These are phyloP conservation scores for Drosophila kanapiae DNA, from an alignment of 1,140 invertebrate species.

Conservation along the genomic window DNA sequence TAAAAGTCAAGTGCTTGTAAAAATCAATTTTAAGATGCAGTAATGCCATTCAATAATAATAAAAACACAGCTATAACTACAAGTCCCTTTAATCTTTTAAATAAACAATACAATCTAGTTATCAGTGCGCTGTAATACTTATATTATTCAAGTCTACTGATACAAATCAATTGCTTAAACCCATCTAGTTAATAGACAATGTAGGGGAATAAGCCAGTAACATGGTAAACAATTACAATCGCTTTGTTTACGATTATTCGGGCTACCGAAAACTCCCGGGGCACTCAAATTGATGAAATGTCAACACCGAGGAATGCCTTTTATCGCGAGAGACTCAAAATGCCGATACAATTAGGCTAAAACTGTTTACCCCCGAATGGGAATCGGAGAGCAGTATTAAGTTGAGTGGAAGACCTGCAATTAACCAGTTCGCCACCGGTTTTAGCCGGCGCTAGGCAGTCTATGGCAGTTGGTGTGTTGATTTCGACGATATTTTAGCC, in stretches of 20 bases:
- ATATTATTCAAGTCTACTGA: background rate
- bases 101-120: background rate
- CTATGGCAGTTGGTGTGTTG: constrained; percentile 38
- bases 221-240: constrained; percentile 7
- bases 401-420: constrained; percentile 24
- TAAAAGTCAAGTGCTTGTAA: background rate
- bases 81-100: background rate
- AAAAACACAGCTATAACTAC: too few relatives aligned
- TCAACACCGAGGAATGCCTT: constrained; percentile 29
- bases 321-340: constrained; percentile 6
- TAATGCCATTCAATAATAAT: background rate
- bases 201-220: constrained; percentile 1
- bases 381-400: constrained; percentile 21
- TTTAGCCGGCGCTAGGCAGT: constrained; percentile 64
- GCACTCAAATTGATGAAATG: constrained; percentile 45
- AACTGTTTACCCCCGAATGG: constrained; percentile 34
- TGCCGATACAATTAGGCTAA: constrained; percentile 48
- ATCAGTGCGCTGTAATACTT: background rate
- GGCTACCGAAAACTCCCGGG: constrained; percentile 25
- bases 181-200: constrained; percentile 4
- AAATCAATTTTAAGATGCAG: background rate
- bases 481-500: constrained; percentile 27
- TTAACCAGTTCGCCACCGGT: constrained; percentile 58
- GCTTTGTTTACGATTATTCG: constrained; percentile 30
- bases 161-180: constrained; percentile 1